Percentiles rank a stretch among this genome's conserved stretches.
These are phyloP conservation scores for Meloidogyne exigua DNA, from an alignment of 1,140 invertebrate species.

Conservation along the genomic window DNA sequence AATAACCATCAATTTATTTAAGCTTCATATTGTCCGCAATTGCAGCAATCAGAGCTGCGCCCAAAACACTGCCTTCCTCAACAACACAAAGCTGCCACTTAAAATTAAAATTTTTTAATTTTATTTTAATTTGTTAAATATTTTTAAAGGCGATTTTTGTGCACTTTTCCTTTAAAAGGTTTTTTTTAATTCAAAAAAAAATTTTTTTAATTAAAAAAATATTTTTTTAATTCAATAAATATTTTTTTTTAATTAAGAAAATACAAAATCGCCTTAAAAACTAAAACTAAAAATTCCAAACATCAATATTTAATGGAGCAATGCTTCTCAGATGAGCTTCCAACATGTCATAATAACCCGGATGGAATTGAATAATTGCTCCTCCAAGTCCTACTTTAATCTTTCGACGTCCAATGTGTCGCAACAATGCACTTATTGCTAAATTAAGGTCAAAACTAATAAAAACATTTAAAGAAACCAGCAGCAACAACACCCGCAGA, in stretches of 20 bases:
- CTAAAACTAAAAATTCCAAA: slow-evolving; percentile 19
- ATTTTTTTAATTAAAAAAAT: too few relatives aligned
- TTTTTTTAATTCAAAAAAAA: too few relatives aligned
- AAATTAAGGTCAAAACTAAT: background rate
- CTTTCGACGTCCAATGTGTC: slow-evolving; percentile 47
- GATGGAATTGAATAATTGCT: slow-evolving; percentile 61
- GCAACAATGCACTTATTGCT: slow-evolving; percentile 60
- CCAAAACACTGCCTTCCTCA: slow-evolving; percentile 59
- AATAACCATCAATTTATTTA: slow-evolving; percentile 21
- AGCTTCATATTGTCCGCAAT: slow-evolving; percentile 58
- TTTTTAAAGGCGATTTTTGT: too few relatives aligned
- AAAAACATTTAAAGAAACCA: slow-evolving; percentile 34
- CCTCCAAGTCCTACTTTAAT: slow-evolving; percentile 63
- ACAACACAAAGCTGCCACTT: slow-evolving; percentile 62
- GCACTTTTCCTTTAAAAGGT: too few relatives aligned
- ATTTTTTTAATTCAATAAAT: too few relatives aligned
- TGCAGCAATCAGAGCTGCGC: slow-evolving; percentile 59
- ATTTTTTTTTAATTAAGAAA: too few relatives aligned
- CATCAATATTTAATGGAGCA: slow-evolving; percentile 54
- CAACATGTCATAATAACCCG: slow-evolving; percentile 58
- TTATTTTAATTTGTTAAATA: too few relatives aligned
- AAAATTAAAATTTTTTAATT: slow-evolving; percentile 34
- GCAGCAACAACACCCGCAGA: slow-evolving; percentile 62
- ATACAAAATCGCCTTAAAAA: too few relatives aligned
- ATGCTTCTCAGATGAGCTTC: slow-evolving; percentile 52